A percentile compares a stretch with the other conserved stretches of the same genome.
These are phyloP conservation scores for Acrocera orbiculus DNA, from an alignment of 2,888 invertebrate species.

Conservation along the genomic window DNA sequence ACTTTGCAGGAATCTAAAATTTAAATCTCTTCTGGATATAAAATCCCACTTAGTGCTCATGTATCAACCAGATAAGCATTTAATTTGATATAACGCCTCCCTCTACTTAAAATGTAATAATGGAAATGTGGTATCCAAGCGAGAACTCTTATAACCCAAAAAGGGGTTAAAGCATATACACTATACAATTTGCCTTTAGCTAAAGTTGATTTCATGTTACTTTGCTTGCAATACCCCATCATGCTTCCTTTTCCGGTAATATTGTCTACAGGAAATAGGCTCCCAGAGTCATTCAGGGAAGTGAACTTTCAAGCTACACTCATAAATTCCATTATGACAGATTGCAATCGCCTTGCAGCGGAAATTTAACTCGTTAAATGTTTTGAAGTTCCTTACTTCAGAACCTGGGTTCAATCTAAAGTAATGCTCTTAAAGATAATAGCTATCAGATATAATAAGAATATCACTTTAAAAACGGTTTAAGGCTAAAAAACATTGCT, in stretches of 20 bases:
- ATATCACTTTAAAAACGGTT: not conserved
- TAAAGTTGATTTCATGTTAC: no score
- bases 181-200: not conserved
- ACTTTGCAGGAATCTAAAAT: not conserved
- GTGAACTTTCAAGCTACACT: slow-evolving; percentile 9
- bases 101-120: not conserved
- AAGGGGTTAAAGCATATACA: slow-evolving; percentile 4
- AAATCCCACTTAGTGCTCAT: not conserved
- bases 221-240: not conserved
- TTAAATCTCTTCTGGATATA: no score
- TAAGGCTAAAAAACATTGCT: no score
- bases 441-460: slow-evolving; percentile 1
- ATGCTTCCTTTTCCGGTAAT: not conserved
- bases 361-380: slow-evolving; percentile 17
- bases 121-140: not conserved
- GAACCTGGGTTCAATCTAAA: not conserved
- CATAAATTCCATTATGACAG: slow-evolving; percentile 18
- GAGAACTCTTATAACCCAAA: not conserved
- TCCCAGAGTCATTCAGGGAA: slow-evolving; percentile 1
- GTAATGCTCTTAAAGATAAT: slow-evolving; percentile 1
- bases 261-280: slow-evolving; percentile 5
- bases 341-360: slow-evolving; percentile 17
- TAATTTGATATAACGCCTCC: slow-evolving; percentile 6
- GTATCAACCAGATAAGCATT: slow-evolving; percentile 4
- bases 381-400: slow-evolving; percentile 14